Evolutionary conservation across 2,113 vertebrate species (phyloP), one percentile per base, ranked within the genome.

Genomic region (Equus przewalskii): DNA sequence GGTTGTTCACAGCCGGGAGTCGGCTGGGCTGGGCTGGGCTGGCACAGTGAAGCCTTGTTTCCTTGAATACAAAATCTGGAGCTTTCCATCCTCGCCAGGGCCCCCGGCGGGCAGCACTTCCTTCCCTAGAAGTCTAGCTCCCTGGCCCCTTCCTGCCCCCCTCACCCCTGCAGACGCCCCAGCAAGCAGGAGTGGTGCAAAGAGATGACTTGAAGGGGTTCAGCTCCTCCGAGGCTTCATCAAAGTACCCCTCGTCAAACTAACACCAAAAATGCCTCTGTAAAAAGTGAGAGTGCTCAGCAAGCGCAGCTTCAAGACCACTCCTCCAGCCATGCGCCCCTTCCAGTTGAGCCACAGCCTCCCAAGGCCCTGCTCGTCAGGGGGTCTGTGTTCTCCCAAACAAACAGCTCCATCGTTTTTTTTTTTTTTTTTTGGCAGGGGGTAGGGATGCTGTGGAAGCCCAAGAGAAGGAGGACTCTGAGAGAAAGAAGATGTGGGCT

Each of bases 31-130:
- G 44, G 88, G 84, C 88, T 91, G 0, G 7, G 7, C 54, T 44
- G 96, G 92, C 91, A 98, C 97, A 97, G 98, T 78, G 80, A 46
- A 81, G 96, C 97, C 97, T 98, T 98, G 97, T 98, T 98, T 97
- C 93, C 96, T 92, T 97, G 97, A 98, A 96, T 95, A 97, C 98
- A 95, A 91, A 96, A 60, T 78, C 89, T 80, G 94, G 84, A 69
- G 92, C 97, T 82, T 46, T 92, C 76, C 54, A 56, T 75, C 54
- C 80, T 56, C 0, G 26, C 88, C 93, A 95, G 76, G 85, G 78
- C 90, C 95, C 87, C 69, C 1, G 0, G 94, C 46, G 3, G 80
- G 96, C n/a, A 10, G 79, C 65, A 94, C 92, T 98, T 97, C 97
- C 97, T 97, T 97, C 87, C 89, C 92, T 78, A 80, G 83, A 98